These are phyloP conservation scores for Callipepla squamata DNA, from an alignment of 2,113 vertebrate genomes.

Conservation along the genomic window DNA sequence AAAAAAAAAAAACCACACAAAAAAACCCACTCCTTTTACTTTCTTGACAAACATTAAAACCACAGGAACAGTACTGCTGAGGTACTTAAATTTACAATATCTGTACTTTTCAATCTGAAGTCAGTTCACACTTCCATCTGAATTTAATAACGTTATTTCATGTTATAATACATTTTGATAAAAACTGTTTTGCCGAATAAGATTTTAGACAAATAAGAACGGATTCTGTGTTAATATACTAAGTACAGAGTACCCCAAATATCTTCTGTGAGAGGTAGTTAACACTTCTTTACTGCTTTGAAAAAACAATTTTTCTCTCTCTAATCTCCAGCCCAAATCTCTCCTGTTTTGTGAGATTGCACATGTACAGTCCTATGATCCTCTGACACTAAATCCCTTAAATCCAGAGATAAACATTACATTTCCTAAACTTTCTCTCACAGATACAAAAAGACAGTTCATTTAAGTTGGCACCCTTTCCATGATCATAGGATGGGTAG, in stretches of 20 bases:
- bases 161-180: not conserved
- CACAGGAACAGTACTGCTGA: not conserved
- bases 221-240: not conserved
- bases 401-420: not conserved
- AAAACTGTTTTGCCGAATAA: not conserved
- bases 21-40: not conserved
- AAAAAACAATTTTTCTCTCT: not conserved
- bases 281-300: not conserved
- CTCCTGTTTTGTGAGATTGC: not conserved
- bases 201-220: not conserved
- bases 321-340: not conserved
- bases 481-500: not conserved
- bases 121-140: not conserved
- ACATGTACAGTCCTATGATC: not conserved
- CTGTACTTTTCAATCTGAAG: not conserved
- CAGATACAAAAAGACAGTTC: not conserved
- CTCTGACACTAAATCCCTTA: not conserved
- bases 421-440: not conserved
- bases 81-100: not conserved
- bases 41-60: not conserved
- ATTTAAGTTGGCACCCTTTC: accelerated
- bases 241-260: not conserved
- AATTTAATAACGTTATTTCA: not conserved
- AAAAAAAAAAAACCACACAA: too few species aligned
- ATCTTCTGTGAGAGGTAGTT: not conserved